Percentiles rank a stretch among this genome's conserved stretches.
These are phyloP conservation scores for Rhinogobius similis DNA, from an alignment of 2,113 vertebrate genomes.

Conservation along the genomic window DNA sequence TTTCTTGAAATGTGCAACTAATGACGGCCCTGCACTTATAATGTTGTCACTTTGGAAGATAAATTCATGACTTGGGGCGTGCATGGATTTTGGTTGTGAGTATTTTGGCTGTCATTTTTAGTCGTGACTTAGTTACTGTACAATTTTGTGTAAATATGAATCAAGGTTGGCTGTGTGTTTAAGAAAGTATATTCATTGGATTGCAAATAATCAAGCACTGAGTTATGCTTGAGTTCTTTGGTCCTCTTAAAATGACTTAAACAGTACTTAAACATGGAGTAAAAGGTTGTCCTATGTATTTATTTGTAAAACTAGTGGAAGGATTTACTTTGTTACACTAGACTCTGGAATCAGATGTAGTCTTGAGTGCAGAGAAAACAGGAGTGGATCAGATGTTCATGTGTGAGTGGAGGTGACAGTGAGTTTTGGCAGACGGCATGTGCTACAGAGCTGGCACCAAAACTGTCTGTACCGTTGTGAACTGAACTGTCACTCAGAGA, in stretches of 20 bases:
- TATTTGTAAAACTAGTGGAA: neutral
- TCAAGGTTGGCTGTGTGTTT: too few relatives aligned
- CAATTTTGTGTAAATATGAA: too few relatives aligned
- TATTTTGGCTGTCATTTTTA: neutral
- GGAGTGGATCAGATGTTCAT: conserved; percentile 22
- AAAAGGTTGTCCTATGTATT: too few relatives aligned
- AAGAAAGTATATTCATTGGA: too few relatives aligned
- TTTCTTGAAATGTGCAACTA: neutral
- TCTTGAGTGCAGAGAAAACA: conserved; percentile 17
- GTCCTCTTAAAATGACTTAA: too few relatives aligned
- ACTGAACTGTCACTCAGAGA: conserved; percentile 42
- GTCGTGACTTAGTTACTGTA: neutral
- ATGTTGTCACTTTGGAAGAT: neutral
- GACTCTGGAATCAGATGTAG: too few relatives aligned
- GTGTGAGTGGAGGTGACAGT: conserved; percentile 43
- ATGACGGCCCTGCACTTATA: neutral
- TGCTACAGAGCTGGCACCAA: conserved; percentile 42
- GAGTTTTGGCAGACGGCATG: conserved; percentile 51
- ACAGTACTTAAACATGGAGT: too few relatives aligned
- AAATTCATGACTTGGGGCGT: neutral
- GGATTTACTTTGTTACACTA: neutral
- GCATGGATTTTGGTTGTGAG: neutral
- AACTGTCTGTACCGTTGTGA: conserved; percentile 33
- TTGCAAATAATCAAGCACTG: too few relatives aligned
- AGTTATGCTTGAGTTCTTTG: too few relatives aligned